Evolutionary conservation across 2,888 invertebrate genomes (phyloP).

Genomic region (Platycheirus albimanus): DNA sequence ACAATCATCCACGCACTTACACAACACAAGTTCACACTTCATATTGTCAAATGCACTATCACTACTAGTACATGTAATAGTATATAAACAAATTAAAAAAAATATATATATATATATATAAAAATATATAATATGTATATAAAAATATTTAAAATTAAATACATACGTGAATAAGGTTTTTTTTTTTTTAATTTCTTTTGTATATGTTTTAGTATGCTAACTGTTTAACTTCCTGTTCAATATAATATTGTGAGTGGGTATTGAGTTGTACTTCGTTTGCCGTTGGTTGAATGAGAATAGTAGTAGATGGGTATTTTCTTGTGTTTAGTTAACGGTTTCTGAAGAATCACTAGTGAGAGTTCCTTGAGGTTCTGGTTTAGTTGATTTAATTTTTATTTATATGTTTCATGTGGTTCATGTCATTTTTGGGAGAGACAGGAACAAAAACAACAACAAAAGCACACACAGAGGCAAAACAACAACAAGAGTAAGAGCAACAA

Average conservation of each 20-base stretch:
- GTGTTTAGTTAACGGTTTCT: slow-evolving; percentile 30
- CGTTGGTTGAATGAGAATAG: slow-evolving; percentile 37
- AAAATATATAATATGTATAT: slow-evolving; percentile 13
- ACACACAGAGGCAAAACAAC: slow-evolving; percentile 13
- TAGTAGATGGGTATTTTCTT: slow-evolving; percentile 26
- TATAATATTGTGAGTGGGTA: slow-evolving; percentile 32
- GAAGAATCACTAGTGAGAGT: slow-evolving; percentile 45
- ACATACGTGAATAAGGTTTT: slow-evolving; percentile 43
- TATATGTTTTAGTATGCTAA: slow-evolving; percentile 38
- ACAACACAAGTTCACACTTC: slow-evolving; percentile 44
- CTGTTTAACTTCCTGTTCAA: slow-evolving; percentile 55
- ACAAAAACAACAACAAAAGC: slow-evolving; percentile 38
- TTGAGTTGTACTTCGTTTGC: slow-evolving; percentile 54
- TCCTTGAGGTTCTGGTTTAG: slow-evolving; percentile 15
- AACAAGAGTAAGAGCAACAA: slow-evolving; percentile 12
- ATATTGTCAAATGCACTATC: slow-evolving; percentile 55
- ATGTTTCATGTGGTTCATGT: slow-evolving; percentile 21
- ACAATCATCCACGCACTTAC: slow-evolving; percentile 60
- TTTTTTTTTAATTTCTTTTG: slow-evolving; percentile 24
- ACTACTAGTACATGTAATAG: slow-evolving; percentile 54
- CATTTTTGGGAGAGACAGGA: not conserved
- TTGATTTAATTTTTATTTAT: slow-evolving; percentile 22
- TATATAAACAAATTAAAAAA: slow-evolving; percentile 23
- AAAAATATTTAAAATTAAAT: slow-evolving; percentile 28
- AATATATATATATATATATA: slow-evolving; percentile 17